A percentile compares a stretch with the other conserved stretches of the same genome.
Evolutionary conservation across 1,140 invertebrate genomes (phyloP).

Genomic region (Dendroctonus valens): DNA sequence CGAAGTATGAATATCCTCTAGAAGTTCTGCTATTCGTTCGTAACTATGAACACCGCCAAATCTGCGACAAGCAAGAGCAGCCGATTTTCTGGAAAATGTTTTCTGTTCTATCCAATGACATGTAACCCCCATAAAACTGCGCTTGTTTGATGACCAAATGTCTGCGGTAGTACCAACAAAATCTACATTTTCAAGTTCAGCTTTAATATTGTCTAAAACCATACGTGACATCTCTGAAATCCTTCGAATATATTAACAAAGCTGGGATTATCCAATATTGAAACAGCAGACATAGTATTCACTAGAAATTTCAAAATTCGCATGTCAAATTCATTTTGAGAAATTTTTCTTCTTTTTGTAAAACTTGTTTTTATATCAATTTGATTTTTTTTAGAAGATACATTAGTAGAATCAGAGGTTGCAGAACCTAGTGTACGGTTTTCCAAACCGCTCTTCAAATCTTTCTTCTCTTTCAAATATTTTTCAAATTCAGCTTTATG

Average conservation of each 20-base stretch:
- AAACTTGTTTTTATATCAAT: no score
- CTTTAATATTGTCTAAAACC: slow-evolving; percentile 3
- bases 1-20: slow-evolving; percentile 31
- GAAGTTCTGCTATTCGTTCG: slow-evolving; percentile 17
- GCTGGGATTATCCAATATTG: slow-evolving; percentile 1
- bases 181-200: background rate
- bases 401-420: no score
- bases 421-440: no score
- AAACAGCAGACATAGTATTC: slow-evolving; percentile 11
- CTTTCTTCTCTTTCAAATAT: no score
- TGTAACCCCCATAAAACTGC: slow-evolving; percentile 28
- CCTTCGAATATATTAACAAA: slow-evolving; percentile 5
- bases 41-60: slow-evolving; percentile 38
- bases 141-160: slow-evolving; percentile 30
- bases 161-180: slow-evolving; percentile 36
- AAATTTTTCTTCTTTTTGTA: no score
- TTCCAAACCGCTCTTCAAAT: no score
- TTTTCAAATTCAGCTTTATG: no score
- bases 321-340: background rate
- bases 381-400: no score
- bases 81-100: slow-evolving; percentile 18
- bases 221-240: background rate
- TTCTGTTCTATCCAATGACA: slow-evolving; percentile 31
- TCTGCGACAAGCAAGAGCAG: slow-evolving; percentile 31
- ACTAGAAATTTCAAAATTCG: slow-evolving; percentile 3